phyloP scores from a whole-genome alignment of 2,113 vertebrate species.

The Elephantulus edwardii region DNA sequence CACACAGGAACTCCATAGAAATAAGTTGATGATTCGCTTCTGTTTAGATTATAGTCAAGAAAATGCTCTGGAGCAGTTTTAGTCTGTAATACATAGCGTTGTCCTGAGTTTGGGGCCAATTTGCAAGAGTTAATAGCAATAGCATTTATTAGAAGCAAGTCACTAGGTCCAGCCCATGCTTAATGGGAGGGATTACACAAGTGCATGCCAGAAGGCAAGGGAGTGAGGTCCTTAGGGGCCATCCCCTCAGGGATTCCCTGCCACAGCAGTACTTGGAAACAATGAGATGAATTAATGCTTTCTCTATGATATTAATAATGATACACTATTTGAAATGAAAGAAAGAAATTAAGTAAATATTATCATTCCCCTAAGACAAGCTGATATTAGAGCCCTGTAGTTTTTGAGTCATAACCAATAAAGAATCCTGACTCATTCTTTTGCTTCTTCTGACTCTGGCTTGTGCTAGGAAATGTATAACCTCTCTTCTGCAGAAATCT shows the following conservation, averaged over 20 bases:
- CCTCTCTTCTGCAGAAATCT: neutral
- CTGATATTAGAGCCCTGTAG: neutral
- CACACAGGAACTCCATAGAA: neutral
- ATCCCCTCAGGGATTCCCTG: neutral
- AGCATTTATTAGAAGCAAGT: neutral
- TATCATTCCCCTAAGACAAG: neutral
- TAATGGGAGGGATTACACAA: neutral
- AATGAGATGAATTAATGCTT: neutral
- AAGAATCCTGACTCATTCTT: slow-evolving; percentile 23
- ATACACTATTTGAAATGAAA: slow-evolving; percentile 18
- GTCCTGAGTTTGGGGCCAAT: neutral
- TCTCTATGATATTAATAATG: neutral
- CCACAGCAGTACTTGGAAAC: neutral
- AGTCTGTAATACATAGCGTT: neutral
- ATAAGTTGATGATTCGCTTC: neutral
- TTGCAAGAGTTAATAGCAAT: neutral
- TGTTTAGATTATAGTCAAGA: neutral
- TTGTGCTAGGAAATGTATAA: neutral
- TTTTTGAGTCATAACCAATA: slow-evolving; percentile 41
- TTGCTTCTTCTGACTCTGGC: neutral
- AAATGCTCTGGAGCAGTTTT: neutral
- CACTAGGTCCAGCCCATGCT: neutral
- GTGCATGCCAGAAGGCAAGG: neutral
- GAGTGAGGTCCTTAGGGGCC: neutral
- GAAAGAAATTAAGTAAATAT: neutral